These are phyloP conservation scores for Cepaea hortensis DNA, from an alignment of 2,888 invertebrate species.

Conservation along the genomic window DNA sequence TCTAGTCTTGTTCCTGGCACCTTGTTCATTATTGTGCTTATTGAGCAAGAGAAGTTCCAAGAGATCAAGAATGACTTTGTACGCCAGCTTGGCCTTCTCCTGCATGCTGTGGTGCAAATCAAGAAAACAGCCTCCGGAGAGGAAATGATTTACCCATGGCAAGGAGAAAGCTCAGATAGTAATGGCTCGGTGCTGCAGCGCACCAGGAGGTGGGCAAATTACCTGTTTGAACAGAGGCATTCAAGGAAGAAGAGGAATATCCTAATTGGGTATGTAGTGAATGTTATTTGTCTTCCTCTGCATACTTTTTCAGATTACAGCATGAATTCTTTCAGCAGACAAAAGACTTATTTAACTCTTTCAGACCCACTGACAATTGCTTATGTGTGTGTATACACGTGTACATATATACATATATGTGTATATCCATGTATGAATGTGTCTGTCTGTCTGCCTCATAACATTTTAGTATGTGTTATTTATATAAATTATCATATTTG, in stretches of 20 bases:
- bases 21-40: conserved; percentile 89
- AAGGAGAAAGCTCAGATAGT: conserved; percentile 43
- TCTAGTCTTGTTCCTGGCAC: conserved; percentile 84
- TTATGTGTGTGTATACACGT: too few relatives aligned
- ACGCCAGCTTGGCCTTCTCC: conserved; percentile 86
- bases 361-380: too few relatives aligned
- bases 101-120: conserved; percentile 89
- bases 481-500: too few relatives aligned
- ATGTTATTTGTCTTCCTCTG: not conserved
- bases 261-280: conserved; percentile 43
- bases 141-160: conserved; percentile 93
- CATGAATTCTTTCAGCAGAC: too few relatives aligned
- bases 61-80: conserved; percentile 46
- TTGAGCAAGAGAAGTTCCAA: conserved; percentile 77
- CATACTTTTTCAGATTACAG: too few relatives aligned
- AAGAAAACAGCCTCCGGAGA: conserved; percentile 89
- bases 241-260: conserved; percentile 18
- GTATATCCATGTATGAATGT: too few relatives aligned
- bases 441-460: too few relatives aligned
- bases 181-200: conserved; percentile 10
- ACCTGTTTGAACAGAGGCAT: not conserved
- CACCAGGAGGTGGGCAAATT: conserved; percentile 27
- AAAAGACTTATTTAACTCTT: too few relatives aligned
- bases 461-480: too few relatives aligned
- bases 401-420: too few relatives aligned